Base-by-base conservation (phyloP, 1,140 invertebrate species). In the Bombus waltoni region DNA sequence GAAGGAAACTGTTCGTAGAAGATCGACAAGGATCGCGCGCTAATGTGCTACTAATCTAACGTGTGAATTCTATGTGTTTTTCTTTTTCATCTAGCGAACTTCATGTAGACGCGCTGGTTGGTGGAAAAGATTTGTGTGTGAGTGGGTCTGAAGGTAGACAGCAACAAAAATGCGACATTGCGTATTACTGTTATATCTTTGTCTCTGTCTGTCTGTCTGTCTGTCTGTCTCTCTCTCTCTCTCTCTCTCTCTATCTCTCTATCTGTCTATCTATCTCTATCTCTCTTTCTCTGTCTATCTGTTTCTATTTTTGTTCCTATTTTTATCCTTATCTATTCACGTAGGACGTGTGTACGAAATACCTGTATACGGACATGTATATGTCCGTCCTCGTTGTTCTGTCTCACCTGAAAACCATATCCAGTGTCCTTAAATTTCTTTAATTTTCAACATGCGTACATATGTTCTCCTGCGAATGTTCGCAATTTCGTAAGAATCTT, bases 21-120 rank as follows among this genome's bases (percentile, higher is more conserved):
- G 75, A 77, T 76, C 32, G 32, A 38, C 25, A 66, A 28, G 62
- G n/a, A 68, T 66, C 40, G 68, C 40, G 32, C 32, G 38, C 65
- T 38, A 80, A 80, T 13, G 42, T 79, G 77, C 44, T 35, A 62
- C 72, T 82, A 70, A 71, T 94, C 87, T 94, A 94, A 94, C 91
- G 91, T 93, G 90, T 95, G 87, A 92, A 81, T 83, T 94, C 92
- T 94, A 87, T 94, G 86, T 95, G 88, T 95, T 94, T 95, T 90
- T 94, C 90, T 94, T 95, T 92, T 92, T 93, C 94, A 92, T 96
- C 93, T 96, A 97, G 97, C 96, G 95, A 97, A 97, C 96, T 96
- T 97, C 96, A 96, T 97, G 96, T 97, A 97, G 96, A 94, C 94
- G 93, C 93, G 94, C 94, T 93, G 94, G 94, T 95, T 94, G 93